These are phyloP conservation scores for Orussus abietinus DNA, from an alignment of 1,140 invertebrate genomes.

Conservation along the genomic window DNA sequence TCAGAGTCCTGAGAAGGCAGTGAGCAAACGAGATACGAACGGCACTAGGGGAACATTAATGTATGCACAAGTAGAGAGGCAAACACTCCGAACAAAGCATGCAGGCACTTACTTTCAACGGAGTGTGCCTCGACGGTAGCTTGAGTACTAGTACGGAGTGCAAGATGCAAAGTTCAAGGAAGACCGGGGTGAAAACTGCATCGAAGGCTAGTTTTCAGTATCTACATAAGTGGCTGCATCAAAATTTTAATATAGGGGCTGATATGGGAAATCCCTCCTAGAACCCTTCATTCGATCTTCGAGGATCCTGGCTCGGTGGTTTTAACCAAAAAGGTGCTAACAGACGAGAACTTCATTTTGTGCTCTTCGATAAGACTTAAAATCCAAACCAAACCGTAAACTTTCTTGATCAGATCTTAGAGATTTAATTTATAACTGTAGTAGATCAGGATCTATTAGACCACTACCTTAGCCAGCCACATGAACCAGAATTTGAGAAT, in stretches of 20 bases:
- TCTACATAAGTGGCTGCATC: conserved; percentile 42
- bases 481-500: conserved; percentile 69
- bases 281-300: too few species aligned
- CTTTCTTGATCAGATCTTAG: too few species aligned
- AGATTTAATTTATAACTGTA: too few species aligned
- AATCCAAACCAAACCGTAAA: too few species aligned
- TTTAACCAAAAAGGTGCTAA: too few species aligned
- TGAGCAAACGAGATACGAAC: conserved; percentile 21
- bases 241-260: conserved; percentile 37
- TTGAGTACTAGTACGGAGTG: conserved; percentile 32
- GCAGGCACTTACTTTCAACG: conserved; percentile 31
- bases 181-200: conserved; percentile 44
- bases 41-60: conserved; percentile 42
- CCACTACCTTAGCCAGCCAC: conserved; percentile 62
- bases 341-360: too few species aligned
- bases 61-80: conserved; percentile 43
- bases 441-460: too few species aligned
- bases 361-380: too few species aligned
- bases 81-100: conserved; percentile 45
- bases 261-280: too few species aligned
- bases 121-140: conserved; percentile 25
- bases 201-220: conserved; percentile 42
- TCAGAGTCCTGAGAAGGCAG: conserved; percentile 40
- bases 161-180: conserved; percentile 34
- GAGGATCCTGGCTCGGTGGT: too few species aligned